Evolutionary conservation across 2,113 vertebrate genomes (phyloP).

Genomic region (Myrmophylax atrothorax): DNA sequence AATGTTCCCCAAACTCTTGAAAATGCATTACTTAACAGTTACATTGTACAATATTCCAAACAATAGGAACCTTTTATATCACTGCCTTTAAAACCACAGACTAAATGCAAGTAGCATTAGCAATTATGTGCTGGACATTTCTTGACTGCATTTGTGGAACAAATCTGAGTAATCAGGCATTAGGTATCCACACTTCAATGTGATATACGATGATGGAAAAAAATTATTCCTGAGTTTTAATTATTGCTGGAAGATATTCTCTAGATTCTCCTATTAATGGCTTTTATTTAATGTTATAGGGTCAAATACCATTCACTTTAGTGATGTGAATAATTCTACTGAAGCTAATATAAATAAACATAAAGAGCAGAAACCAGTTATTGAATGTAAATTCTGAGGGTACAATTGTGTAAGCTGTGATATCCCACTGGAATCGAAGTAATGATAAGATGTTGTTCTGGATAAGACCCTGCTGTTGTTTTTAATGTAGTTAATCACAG

Average conservation of each 20-base stretch:
- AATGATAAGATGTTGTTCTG: not conserved
- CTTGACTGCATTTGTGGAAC: not conserved
- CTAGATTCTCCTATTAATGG: not conserved
- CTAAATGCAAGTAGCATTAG: slow-evolving; percentile 8
- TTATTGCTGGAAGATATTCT: slow-evolving; percentile 28
- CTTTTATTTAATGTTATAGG: not conserved
- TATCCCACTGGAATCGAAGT: not conserved
- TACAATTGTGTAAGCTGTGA: not conserved
- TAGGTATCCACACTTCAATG: not conserved
- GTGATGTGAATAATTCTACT: not conserved
- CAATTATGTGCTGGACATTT: slow-evolving; percentile 5
- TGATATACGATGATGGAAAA: not conserved
- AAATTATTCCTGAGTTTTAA: not conserved
- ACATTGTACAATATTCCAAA: slow-evolving; percentile 25
- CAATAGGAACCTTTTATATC: not conserved
- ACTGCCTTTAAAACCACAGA: slow-evolving; percentile 18
- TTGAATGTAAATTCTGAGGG: not conserved
- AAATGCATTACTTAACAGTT: not conserved
- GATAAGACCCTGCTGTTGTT: not conserved
- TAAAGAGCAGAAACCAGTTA: not conserved
- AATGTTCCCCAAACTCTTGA: slow-evolving; percentile 22
- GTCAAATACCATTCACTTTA: slow-evolving; percentile 7
- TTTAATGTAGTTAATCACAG: not conserved
- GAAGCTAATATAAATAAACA: not conserved
- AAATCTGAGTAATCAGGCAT: slow-evolving; percentile 2